Evolutionary conservation across 30 jellyfish, hydroid and myxozoan species (phyloP).

Genomic region (Mastigias papua): DNA sequence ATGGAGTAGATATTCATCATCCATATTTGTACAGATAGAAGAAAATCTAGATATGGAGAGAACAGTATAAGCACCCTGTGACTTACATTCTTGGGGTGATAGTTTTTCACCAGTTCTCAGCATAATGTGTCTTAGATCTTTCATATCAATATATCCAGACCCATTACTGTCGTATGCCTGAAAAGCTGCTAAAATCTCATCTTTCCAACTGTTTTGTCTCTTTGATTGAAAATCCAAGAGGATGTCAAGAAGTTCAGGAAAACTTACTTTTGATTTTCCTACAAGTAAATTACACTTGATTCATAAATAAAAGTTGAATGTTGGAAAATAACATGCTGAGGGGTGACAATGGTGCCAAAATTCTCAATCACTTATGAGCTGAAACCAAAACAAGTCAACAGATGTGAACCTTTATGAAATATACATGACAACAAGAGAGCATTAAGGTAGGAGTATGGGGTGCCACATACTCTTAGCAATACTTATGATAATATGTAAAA

Average conservation of each 20-base stretch:
- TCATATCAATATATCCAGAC: constrained; percentile 76
- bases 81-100: constrained; percentile 92
- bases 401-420: too few species aligned
- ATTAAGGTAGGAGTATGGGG: not conserved
- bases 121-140: constrained; percentile 89
- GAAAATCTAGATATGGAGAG: too few species aligned
- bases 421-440: too few species aligned
- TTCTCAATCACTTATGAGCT: too few species aligned
- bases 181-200: constrained; percentile 84
- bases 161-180: constrained; percentile 72
- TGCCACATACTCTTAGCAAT: not conserved
- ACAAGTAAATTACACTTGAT: constrained; percentile 12
- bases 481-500: too few species aligned
- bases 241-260: constrained; percentile 91
- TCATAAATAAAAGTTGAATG: too few species aligned
- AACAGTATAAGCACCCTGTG: too few species aligned
- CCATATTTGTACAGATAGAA: too few species aligned
- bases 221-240: constrained; percentile 67
- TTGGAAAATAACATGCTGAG: too few species aligned
- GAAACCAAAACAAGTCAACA: too few species aligned
- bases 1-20: too few species aligned
- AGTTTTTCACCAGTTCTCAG: constrained; percentile 90
- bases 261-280: constrained; percentile 93
- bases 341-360: too few species aligned
- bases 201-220: constrained; percentile 63